Base-by-base conservation (phyloP, 2,888 invertebrate genomes). In the Beris morrisii region DNA sequence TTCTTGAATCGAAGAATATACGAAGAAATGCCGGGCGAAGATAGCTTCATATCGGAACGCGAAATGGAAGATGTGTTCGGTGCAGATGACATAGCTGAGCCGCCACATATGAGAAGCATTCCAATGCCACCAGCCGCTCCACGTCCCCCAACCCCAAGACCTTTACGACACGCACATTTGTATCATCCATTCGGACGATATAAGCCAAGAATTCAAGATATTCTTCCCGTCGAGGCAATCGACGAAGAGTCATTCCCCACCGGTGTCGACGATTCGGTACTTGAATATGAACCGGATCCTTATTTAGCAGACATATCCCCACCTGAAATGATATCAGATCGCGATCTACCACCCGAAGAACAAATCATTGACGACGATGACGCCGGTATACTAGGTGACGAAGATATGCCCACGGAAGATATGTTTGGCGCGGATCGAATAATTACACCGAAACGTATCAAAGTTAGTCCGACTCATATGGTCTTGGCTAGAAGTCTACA, bases 1-100 rank as follows among this genome's bases (percentile, higher is more conserved):
- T 67, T 67, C 45, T 30, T 65, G 13, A 45, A 67, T 5, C 53
- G 54, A 28, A 53, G 57, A 45, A 56, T 66, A 15, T 45, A 45
- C n/a, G 44, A 52, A 28, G 44, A 57, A 1, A 22, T 66, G 12
- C 66, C 64, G 0, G 30, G 12, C 13, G 53, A 53, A 12, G 6
- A 9, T 5, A 53, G 22, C 28, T 9, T 53, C 12, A 7, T 53
- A 3, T 48, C 48, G 13, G 15, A 48, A 28, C 6, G 53, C 5
- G 53, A 53, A 12, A 53, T 53, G 53, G 53, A n/a, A 5, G 53
- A 30, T n/a, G 15, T 53, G 5, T 53, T 53, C 12, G 53, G 12
- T 5, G 4, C 13, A 5, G 53, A 15, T 22, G 9, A 15, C 7
- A 53, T 53, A 9, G 53, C 53, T 1, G 53, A 53, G 12, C 53